Percentiles rank a stretch among this genome's conserved stretches.
Conservation (phyloP, 2,113 vertebrate genomes). For the Zingel zingel region DNA sequence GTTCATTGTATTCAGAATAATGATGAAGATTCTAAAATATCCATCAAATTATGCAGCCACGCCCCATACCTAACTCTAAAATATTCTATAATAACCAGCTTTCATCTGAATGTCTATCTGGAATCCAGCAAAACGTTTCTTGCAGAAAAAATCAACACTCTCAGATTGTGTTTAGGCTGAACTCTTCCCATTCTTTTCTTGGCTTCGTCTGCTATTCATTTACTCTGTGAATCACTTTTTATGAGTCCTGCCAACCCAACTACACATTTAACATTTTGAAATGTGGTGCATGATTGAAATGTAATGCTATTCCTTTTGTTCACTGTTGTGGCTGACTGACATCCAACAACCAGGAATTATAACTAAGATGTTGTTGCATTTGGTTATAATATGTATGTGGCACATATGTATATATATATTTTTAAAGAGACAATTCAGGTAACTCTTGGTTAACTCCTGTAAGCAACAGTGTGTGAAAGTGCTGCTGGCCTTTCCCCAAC, state of each 20-base stretch:
- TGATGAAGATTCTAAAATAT: neutral
- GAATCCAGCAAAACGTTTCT: conserved; percentile 6
- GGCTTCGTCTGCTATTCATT: conserved; percentile 21
- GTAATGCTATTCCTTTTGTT: neutral
- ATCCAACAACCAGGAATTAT: conserved; percentile 1
- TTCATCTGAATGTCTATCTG: neutral
- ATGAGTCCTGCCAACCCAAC: conserved; percentile 28
- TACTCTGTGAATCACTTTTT: conserved; percentile 16
- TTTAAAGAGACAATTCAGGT: conserved; percentile 17
- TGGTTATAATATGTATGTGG: neutral
- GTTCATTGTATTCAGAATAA: neutral
- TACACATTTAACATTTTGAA: conserved; percentile 27
- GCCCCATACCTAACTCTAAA: neutral
- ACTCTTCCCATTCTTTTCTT: conserved; percentile 29
- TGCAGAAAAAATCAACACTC: conserved; percentile 3
- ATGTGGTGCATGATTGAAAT: conserved; percentile 36
- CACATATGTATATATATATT: neutral
- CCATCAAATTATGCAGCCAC: neutral
- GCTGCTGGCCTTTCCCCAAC: neutral
- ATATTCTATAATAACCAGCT: neutral
- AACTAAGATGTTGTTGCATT: neutral
- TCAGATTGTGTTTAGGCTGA: conserved; percentile 24
- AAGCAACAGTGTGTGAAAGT: conserved; percentile 16
- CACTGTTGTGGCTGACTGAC: conserved; percentile 6
- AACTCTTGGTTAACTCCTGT: conserved; percentile 2